phyloP scores from a whole-genome alignment of 2,888 invertebrate species.

The Falcaria lacertinaria region DNA sequence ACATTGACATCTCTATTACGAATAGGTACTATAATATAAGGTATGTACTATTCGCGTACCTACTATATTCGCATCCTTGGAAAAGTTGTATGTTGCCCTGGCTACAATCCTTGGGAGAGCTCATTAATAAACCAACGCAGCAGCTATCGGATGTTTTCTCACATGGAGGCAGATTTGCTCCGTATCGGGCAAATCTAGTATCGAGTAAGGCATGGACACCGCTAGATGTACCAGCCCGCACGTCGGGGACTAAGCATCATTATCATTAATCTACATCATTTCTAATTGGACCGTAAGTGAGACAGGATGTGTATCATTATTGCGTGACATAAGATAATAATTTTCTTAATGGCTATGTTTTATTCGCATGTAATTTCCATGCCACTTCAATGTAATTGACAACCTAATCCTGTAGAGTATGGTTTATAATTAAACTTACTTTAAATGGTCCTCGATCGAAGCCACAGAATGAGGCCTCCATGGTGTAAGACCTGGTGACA shows the following conservation, averaged over 20 bases:
- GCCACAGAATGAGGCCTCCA: conserved; percentile 93
- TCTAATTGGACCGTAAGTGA: conserved; percentile 61
- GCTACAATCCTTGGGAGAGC: conserved; percentile 20
- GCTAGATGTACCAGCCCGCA: conserved; percentile 54
- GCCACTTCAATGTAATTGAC: neutral
- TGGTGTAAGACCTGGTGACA: conserved; percentile 87
- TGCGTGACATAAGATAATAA: conserved; percentile 19
- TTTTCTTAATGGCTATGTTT: conserved; percentile 5
- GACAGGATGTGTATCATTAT: conserved; percentile 37
- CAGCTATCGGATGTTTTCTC: conserved; percentile 24
- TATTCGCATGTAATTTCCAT: neutral
- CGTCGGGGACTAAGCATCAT: conserved; percentile 45
- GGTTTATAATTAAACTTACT: conserved; percentile 46
- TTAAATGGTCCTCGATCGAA: conserved; percentile 87
- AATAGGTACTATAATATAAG: too few species aligned
- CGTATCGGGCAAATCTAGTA: conserved; percentile 49
- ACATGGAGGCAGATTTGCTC: conserved; percentile 35
- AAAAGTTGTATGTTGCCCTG: too few species aligned
- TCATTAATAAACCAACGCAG: conserved; percentile 42
- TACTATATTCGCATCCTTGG: too few species aligned
- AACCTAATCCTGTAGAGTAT: neutral
- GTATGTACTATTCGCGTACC: too few species aligned
- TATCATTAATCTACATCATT: conserved; percentile 57
- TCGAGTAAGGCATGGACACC: conserved; percentile 36
- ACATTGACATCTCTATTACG: too few species aligned